phyloP scores from a whole-genome alignment of 2,888 invertebrate genomes.

The Epirrhoe alternata region DNA sequence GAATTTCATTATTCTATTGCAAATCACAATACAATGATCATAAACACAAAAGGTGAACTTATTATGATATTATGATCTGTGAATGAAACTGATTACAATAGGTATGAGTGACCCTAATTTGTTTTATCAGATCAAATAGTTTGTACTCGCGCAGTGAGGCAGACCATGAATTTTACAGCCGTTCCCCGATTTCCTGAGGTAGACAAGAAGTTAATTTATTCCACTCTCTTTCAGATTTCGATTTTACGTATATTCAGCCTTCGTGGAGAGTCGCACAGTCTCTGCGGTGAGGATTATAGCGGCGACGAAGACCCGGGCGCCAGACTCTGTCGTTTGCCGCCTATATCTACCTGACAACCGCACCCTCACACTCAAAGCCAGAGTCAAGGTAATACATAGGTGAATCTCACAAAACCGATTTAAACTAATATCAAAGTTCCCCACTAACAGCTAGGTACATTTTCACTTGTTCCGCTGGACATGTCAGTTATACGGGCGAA shows the following conservation, averaged over 20 bases:
- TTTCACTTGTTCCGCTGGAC: too few relatives aligned
- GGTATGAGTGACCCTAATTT: neutral
- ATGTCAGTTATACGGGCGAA: too few relatives aligned
- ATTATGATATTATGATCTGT: neutral
- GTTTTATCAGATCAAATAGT: neutral
- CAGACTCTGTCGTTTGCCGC: slow-evolving; percentile 92
- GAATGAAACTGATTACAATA: neutral
- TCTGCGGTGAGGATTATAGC: slow-evolving; percentile 92
- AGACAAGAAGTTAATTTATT: neutral
- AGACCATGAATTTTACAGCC: neutral
- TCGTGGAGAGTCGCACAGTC: slow-evolving; percentile 90
- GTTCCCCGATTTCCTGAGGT: too few relatives aligned
- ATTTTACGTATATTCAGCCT: slow-evolving; percentile 97
- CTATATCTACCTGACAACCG: slow-evolving; percentile 88
- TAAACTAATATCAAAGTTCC: too few relatives aligned
- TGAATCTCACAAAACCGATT: neutral
- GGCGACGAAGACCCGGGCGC: slow-evolving; percentile 94
- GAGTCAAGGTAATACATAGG: slow-evolving; percentile 85
- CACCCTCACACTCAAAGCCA: slow-evolving; percentile 89
- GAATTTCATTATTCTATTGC: too few relatives aligned
- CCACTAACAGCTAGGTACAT: too few relatives aligned
- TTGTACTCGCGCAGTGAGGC: neutral
- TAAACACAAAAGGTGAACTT: neutral
- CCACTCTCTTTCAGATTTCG: slow-evolving; percentile 88
- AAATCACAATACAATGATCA: too few relatives aligned